Percentiles rank a stretch among this genome's conserved stretches.
Evolutionary conservation across 1,140 invertebrate species (phyloP).

Genomic region (Stegodyphus mimosarum): DNA sequence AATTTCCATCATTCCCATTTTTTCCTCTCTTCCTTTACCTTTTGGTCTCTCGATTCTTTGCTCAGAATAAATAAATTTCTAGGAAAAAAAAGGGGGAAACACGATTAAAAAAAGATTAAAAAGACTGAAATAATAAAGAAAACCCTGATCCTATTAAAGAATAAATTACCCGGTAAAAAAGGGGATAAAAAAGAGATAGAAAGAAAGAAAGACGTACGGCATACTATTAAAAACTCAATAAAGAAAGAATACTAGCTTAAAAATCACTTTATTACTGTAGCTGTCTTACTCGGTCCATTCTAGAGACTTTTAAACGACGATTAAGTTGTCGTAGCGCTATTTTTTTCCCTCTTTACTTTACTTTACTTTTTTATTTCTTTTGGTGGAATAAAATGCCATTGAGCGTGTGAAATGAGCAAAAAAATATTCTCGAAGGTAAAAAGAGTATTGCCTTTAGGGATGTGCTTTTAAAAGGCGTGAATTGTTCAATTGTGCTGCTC

Average conservation of each 20-base stretch:
- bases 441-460: conserved; percentile 40
- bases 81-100: neutral
- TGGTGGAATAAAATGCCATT: conserved; percentile 40
- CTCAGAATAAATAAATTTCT: conserved; percentile 56
- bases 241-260: conserved; percentile 58
- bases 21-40: conserved; percentile 49
- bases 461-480: conserved; percentile 55
- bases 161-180: conserved; percentile 50
- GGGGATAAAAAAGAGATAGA: conserved; percentile 2
- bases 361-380: conserved; percentile 41
- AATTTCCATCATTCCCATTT: conserved; percentile 50
- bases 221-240: conserved; percentile 52
- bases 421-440: conserved; percentile 27
- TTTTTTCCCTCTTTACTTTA: conserved; percentile 38
- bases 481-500: conserved; percentile 51
- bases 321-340: conserved; percentile 48
- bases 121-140: conserved; percentile 58
- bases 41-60: conserved; percentile 59
- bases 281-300: conserved; percentile 53
- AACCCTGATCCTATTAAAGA: conserved; percentile 59
- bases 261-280: conserved; percentile 61
- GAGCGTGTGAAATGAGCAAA: conserved; percentile 47
- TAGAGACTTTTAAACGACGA: conserved; percentile 55
- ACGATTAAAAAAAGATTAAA: conserved; percentile 61
- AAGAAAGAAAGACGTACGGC: conserved; percentile 42